Conservation (phyloP, 1,140 invertebrate genomes). For the Neodiprion virginianus region DNA sequence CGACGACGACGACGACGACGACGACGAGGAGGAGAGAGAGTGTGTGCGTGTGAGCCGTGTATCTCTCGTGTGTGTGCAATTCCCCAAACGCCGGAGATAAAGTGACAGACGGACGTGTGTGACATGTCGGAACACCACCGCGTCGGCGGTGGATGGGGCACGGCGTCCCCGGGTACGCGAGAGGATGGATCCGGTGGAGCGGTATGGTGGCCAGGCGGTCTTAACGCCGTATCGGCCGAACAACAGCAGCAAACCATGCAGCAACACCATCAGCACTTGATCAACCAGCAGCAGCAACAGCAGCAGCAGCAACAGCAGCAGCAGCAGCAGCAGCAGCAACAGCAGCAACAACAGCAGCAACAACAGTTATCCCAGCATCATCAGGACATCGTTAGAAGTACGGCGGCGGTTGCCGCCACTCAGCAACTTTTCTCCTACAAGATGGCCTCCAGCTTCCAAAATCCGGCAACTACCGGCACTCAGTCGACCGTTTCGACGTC, state of each 20-base stretch:
- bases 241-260: slow-evolving; percentile 58
- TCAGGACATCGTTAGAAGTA: slow-evolving; percentile 61
- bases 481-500: slow-evolving; percentile 59
- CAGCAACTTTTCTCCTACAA: slow-evolving; percentile 84
- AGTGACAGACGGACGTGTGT: slow-evolving; percentile 31
- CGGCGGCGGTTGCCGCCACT: slow-evolving; percentile 66
- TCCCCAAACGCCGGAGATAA: slow-evolving; percentile 12
- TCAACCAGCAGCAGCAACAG: slow-evolving; percentile 37
- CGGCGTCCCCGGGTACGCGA: slow-evolving; percentile 59
- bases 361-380: slow-evolving; percentile 55
- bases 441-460: slow-evolving; percentile 82
- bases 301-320: slow-evolving; percentile 27
- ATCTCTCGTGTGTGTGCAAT: slow-evolving; percentile 25
- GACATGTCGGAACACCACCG: slow-evolving; percentile 61
- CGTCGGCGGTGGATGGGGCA: slow-evolving; percentile 61
- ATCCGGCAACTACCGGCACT: slow-evolving; percentile 66
- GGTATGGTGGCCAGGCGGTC: slow-evolving; percentile 58
- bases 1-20: slow-evolving; percentile 18
- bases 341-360: slow-evolving; percentile 58
- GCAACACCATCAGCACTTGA: slow-evolving; percentile 45
- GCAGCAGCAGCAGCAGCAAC: slow-evolving; percentile 45
- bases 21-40: slow-evolving; percentile 18
- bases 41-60: slow-evolving; percentile 15
- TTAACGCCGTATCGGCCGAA: slow-evolving; percentile 47
- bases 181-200: slow-evolving; percentile 62